Base-by-base conservation (phyloP, 2,797 vertebrate genomes). In the Thunnus albacares region DNA sequence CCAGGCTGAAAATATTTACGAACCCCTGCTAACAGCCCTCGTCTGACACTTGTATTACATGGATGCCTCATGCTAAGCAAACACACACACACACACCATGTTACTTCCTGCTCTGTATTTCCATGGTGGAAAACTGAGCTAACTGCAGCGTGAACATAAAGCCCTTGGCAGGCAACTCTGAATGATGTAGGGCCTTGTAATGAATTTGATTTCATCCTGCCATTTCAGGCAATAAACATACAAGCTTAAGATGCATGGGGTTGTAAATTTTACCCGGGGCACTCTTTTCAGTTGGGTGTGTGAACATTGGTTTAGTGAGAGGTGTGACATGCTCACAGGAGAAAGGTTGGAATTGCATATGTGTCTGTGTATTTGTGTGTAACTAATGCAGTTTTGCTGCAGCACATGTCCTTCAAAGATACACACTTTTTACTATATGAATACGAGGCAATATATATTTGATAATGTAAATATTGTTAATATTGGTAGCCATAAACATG, bases 181-280 rank as follows among this genome's bases (percentile, higher is more conserved):
- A 85, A 83, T 94, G 91, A 95, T 93, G 75, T 85, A 92, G 82
- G 79, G 81, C 70, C 76, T 92, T 86, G 91, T 93, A 94, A 95
- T 93, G 92, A 93, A 92, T 89, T 86, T 88, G 85, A 94, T 93
- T 94, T 90, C 91, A 86, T 85, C 83, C 82, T 75, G 85, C 86
- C 91, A 91, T 92, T 94, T 92, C 88, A 78, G 81, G 86, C 87
- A 85, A 86, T 92, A 89, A 93, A 94, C 93, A 92, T 89, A 90
- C 82, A 82, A 79, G 89, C 83, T 87, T 90, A 82, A 89, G 89
- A 91, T 74, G 89, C 89, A 86, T 77, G 41, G 75, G 63, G 80
- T 77, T 81, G 85, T 95, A 90, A 90, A 93, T 94, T 89, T 81
- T 30, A 80, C 80, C 76, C 14, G 38, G 62, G 57, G 56, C 64